Evolutionary conservation across 2,113 vertebrate species (phyloP), one percentile per base, ranked within the genome.

Genomic region (Bettongia penicillata): DNA sequence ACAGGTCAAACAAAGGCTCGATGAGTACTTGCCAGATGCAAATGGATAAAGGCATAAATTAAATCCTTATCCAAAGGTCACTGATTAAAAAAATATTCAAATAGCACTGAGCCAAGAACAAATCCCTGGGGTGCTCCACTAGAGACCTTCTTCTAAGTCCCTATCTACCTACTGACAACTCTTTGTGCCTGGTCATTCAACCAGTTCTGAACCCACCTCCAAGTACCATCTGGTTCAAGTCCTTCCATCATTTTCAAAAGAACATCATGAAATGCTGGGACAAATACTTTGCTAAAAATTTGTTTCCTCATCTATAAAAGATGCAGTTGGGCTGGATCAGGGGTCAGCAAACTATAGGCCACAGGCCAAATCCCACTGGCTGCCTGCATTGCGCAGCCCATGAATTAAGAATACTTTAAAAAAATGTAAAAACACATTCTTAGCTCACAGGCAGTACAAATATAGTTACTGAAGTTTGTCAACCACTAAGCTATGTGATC

Each of bases 61-160:
- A 49, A 96, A 50, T 91, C 53, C 84, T 55, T 61, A 94, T 93
- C 84, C 24, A 93, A 84, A 93, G 93, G 68, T 77, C 26, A 37
- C 16, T 5, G 57, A 50, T 14, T 6, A 37, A 48, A 31, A 68
- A 37, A 37, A 25, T 23, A 22, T 51, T 61, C 37, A 51, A 37
- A 37, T 19, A 43, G n/a, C 19, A 84, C 16, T 84, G 16, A 14
- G n/a, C n/a, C 68, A 84, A 84, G 68, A 84, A 84, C n/a, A 84
- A 19, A 84, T 84, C 68, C 37, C 68, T 84, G 68, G n/a, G n/a
- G 68, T 84, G 68, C n/a, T 43, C n/a, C 6, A 43, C 68, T 84
- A 43, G 16, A 43, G 68, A 84, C 68, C 68, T 84, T 77, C 61
- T 77, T 77, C 61, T 37, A 77, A 77, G 61, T n/a, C 5, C 37